Percentiles rank a stretch among this genome's conserved stretches.
Conservation (phyloP, 2,888 invertebrate species). For the Erynnis tages region DNA sequence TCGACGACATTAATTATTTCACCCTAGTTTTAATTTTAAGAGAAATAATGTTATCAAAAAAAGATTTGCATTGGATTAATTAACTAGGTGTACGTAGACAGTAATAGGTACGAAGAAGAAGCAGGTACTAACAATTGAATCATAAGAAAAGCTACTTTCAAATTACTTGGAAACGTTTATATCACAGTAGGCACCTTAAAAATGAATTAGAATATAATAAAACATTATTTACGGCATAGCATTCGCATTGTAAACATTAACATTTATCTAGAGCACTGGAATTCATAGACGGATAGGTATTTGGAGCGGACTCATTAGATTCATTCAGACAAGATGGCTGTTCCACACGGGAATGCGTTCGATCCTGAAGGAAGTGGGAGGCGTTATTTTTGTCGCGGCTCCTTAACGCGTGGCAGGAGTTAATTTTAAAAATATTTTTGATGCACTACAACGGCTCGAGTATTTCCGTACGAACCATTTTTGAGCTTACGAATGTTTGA, state of each 20-base stretch:
- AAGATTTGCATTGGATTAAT: background rate
- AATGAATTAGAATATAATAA: too few species aligned
- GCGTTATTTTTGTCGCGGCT: slow-evolving; percentile 60
- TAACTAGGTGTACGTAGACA: too few species aligned
- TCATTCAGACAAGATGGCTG: slow-evolving; percentile 23
- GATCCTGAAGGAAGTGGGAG: slow-evolving; percentile 46
- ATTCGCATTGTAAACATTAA: background rate
- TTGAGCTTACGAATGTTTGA: slow-evolving; percentile 34
- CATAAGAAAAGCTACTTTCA: too few species aligned
- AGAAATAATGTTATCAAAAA: background rate
- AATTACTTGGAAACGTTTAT: too few species aligned
- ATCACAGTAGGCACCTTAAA: too few species aligned
- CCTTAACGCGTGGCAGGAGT: slow-evolving; percentile 52
- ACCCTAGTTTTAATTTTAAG: background rate
- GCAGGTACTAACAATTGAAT: too few species aligned
- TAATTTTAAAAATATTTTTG: slow-evolving; percentile 70
- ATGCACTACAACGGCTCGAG: slow-evolving; percentile 49
- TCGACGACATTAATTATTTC: background rate
- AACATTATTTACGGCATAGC: background rate
- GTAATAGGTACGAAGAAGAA: too few species aligned
- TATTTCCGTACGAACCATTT: slow-evolving; percentile 39
- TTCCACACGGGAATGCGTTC: slow-evolving; percentile 26
- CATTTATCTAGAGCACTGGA: slow-evolving; percentile 9
- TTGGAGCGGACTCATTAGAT: slow-evolving; percentile 17
- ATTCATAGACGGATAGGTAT: slow-evolving; percentile 13